Conservation (phyloP, 2,888 invertebrate species). For the Rotaria socialis region DNA sequence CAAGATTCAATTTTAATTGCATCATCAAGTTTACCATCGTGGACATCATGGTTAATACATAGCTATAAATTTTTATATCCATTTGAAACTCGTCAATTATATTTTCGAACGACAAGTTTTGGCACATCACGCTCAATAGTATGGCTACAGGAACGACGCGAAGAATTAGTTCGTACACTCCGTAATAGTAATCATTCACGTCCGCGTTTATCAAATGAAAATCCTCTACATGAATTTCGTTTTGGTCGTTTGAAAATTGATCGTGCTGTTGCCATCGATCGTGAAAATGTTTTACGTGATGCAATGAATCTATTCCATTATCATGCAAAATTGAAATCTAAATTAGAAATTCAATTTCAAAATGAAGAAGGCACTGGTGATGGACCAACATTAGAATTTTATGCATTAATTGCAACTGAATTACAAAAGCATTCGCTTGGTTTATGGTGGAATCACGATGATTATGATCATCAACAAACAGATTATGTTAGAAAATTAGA, state of each 20-base stretch:
- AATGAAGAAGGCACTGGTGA: slow-evolving; percentile 96
- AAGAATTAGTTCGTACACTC: slow-evolving; percentile 18
- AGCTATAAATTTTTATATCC: slow-evolving; percentile 69
- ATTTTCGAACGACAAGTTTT: slow-evolving; percentile 94
- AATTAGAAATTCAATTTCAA: slow-evolving; percentile 80
- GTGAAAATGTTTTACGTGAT: slow-evolving; percentile 70
- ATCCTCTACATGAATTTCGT: slow-evolving; percentile 68
- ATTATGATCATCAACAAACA: slow-evolving; percentile 50
- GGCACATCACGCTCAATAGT: slow-evolving; percentile 76
- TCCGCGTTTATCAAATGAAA: not conserved
- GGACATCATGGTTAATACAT: slow-evolving; percentile 82
- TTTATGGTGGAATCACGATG: slow-evolving; percentile 89
- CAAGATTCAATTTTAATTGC: slow-evolving; percentile 88
- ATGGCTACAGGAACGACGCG: slow-evolving; percentile 41
- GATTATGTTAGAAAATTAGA: slow-evolving; percentile 65
- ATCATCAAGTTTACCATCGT: slow-evolving; percentile 83
- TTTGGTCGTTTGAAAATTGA: slow-evolving; percentile 94
- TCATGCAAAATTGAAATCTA: slow-evolving; percentile 86
- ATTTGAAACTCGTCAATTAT: slow-evolving; percentile 87
- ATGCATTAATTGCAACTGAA: slow-evolving; percentile 91
- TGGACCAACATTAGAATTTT: slow-evolving; percentile 96
- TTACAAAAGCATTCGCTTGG: slow-evolving; percentile 82
- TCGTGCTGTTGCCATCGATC: slow-evolving; percentile 87
- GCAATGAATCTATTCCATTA: slow-evolving; percentile 78
- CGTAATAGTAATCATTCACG: not conserved